Conservation (phyloP, 2,888 invertebrate genomes). For the Augiades crinisus region DNA sequence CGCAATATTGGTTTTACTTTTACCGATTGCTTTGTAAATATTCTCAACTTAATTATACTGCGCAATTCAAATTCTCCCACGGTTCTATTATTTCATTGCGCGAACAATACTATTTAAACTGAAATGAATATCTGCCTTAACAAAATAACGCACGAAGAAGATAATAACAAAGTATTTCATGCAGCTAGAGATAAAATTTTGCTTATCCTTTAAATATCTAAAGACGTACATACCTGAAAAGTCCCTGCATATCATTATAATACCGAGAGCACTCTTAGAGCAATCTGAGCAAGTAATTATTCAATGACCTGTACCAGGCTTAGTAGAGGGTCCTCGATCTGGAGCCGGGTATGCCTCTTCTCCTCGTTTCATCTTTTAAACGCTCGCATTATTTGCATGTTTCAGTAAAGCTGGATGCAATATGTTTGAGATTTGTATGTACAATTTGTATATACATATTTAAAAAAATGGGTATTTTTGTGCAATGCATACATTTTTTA, state of each 20-base stretch:
- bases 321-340: constrained; percentile 22
- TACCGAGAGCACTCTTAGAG: constrained; percentile 33
- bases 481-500: too few species aligned
- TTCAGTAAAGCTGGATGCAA: too few species aligned
- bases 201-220: background rate
- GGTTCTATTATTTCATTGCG: background rate
- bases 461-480: too few species aligned
- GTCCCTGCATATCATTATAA: constrained; percentile 31
- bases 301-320: constrained; percentile 22
- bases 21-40: background rate
- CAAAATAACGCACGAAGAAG: too few species aligned
- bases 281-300: constrained; percentile 26
- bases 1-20: background rate
- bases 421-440: too few species aligned
- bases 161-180: too few species aligned
- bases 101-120: too few species aligned
- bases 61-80: background rate
- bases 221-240: background rate
- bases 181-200: background rate
- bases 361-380: constrained; percentile 26
- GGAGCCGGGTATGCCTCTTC: constrained; percentile 20
- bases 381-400: constrained; percentile 34
- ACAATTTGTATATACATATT: too few species aligned
- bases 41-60: background rate
- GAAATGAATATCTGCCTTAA: too few species aligned